Conservation (phyloP, 1,140 invertebrate species). For the Spodoptera litura region DNA sequence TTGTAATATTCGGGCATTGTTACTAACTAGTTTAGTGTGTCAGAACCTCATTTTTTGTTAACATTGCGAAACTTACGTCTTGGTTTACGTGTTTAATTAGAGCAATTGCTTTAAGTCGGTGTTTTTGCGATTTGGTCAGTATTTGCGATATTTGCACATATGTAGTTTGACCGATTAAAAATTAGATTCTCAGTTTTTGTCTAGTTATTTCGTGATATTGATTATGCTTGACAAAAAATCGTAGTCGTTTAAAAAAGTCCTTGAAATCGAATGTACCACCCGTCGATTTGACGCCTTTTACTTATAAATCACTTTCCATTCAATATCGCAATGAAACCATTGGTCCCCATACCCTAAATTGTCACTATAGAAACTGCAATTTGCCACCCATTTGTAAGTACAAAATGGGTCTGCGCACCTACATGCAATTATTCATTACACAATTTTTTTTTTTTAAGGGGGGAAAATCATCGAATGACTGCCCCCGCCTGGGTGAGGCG, state of each 20-base stretch:
- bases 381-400: slow-evolving; percentile 9
- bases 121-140: slow-evolving; percentile 17
- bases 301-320: slow-evolving; percentile 18
- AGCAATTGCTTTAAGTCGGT: slow-evolving; percentile 26
- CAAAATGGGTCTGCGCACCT: slow-evolving; percentile 26
- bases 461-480: too few relatives aligned
- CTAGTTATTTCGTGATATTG: too few relatives aligned
- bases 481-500: too few relatives aligned
- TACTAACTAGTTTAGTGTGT: slow-evolving; percentile 46
- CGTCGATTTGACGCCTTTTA: neutral
- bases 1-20: slow-evolving; percentile 46
- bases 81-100: slow-evolving; percentile 48
- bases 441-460: too few relatives aligned
- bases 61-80: slow-evolving; percentile 46
- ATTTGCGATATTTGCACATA: slow-evolving; percentile 16
- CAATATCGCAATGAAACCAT: neutral
- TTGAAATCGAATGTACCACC: slow-evolving; percentile 10
- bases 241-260: neutral
- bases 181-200: too few relatives aligned
- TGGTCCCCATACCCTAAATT: neutral
- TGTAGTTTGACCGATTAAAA: too few relatives aligned
- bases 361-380: slow-evolving; percentile 17
- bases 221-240: slow-evolving; percentile 1
- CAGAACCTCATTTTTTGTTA: slow-evolving; percentile 41
- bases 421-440: slow-evolving; percentile 69